phyloP scores from a whole-genome alignment of 2,888 invertebrate species.

The Drosophila affinis region DNA sequence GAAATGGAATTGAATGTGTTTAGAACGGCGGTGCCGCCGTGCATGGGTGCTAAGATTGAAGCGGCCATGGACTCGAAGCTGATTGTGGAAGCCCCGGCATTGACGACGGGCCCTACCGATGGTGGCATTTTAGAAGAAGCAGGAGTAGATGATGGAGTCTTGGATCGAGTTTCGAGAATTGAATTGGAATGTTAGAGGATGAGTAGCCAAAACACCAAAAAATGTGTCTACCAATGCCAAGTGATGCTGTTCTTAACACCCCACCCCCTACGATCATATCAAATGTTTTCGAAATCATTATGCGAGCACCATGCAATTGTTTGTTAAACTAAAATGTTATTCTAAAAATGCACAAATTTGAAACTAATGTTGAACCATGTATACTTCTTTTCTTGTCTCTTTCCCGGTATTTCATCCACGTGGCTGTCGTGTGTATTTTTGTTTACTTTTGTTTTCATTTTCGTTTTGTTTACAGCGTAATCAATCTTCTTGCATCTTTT shows the following conservation, averaged over 20 bases:
- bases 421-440: slow-evolving; percentile 33
- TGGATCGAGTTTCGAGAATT: slow-evolving; percentile 27
- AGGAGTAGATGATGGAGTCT: slow-evolving; percentile 8
- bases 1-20: slow-evolving; percentile 80
- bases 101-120: slow-evolving; percentile 41
- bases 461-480: slow-evolving; percentile 78
- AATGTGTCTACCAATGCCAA: slow-evolving; percentile 38
- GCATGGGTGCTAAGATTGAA: slow-evolving; percentile 71
- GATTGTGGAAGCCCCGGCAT: slow-evolving; percentile 69
- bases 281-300: background rate
- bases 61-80: slow-evolving; percentile 69
- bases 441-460: slow-evolving; percentile 33
- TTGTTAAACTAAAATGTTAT: slow-evolving; percentile 1
- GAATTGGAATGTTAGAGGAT: slow-evolving; percentile 73
- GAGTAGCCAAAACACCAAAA: slow-evolving; percentile 54
- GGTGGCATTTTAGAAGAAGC: slow-evolving; percentile 44
- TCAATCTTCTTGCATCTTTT: slow-evolving; percentile 73
- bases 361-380: slow-evolving; percentile 29
- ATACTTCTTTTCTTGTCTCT: slow-evolving; percentile 55
- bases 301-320: background rate
- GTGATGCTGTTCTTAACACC: slow-evolving; percentile 6
- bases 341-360: slow-evolving; percentile 22
- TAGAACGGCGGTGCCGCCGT: slow-evolving; percentile 77
- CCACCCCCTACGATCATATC: background rate
- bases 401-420: slow-evolving; percentile 57